Evolutionary conservation across 2,888 invertebrate species (phyloP), one percentile per base, ranked within the genome.

Genomic region (Hydrotaea diabolus): DNA sequence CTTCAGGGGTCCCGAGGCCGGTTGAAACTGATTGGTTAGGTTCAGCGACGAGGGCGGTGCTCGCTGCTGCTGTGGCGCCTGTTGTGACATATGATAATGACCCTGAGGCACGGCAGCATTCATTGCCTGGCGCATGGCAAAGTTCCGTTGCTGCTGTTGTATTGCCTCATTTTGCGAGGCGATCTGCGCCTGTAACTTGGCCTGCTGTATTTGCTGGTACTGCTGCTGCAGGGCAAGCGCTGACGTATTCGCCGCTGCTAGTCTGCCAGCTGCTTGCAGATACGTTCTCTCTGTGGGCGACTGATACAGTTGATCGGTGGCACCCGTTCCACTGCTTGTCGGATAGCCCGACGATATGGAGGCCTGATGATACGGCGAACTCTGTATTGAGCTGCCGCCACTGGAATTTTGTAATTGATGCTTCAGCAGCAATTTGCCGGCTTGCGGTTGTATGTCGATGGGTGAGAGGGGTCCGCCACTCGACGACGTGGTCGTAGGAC

Each of bases 151-250:
- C 89, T 95, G 95, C 86, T 94, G 94, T 87, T 94, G 93, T 23
- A 69, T 69, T 26, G 95, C 94, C 88, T 95, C 94, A 87, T 93
- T 94, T 86, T 95, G 95, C 86, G 94, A 94, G 86, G 94, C 94
- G 26, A 62, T 31, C 89, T 95, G 95, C 53, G 94, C 94, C 87
- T 94, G 94, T 86, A 95, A 90, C 90, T 95, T 94, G 92, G 94
- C 94, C 90, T 95, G 94, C 88, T 95, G 94, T 86, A 95, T 92
- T 90, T 95, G 94, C 87, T 94, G 94, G 86, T 95, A 94, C 88
- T 95, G 94, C 86, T 93, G 93, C 87, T 94, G 93, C 87, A 94
- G 90, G 13, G 90, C 89, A 15, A 89, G 88, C 1, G 91, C 89
- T 11, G 91, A 90, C 86, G 90, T 89, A 55, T 90, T 90, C 0